Evolutionary conservation across 2,797 vertebrate genomes (phyloP).

Genomic region (Danio tinwini): DNA sequence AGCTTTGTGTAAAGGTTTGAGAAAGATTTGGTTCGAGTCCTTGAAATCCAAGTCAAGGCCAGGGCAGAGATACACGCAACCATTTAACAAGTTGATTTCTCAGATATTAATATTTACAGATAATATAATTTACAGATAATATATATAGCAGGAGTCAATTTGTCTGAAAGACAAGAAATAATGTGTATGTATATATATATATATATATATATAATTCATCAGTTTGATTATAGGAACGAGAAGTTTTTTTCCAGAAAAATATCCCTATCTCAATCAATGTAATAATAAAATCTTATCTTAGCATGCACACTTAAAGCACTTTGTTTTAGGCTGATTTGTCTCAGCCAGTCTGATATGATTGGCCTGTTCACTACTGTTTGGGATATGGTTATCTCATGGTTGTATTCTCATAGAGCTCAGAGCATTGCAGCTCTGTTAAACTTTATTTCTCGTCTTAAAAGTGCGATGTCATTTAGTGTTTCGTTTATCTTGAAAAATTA

Average conservation of each 20-base stretch:
- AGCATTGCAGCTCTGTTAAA: not conserved
- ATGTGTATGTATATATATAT: not conserved
- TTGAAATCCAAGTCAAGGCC: slow-evolving; percentile 20
- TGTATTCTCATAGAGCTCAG: not conserved
- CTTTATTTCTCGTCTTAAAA: not conserved
- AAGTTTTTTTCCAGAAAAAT: slow-evolving; percentile 1
- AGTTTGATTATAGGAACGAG: not conserved
- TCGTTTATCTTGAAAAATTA: not conserved
- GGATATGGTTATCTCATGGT: slow-evolving; percentile 33
- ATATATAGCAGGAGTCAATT: no score
- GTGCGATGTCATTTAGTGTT: not conserved
- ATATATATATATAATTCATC: not conserved
- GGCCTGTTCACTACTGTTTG: slow-evolving; percentile 45
- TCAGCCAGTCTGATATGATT: slow-evolving; percentile 11
- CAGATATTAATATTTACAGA: not conserved
- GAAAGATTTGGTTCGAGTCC: not conserved
- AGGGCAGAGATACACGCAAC: not conserved
- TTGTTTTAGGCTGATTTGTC: slow-evolving; percentile 3
- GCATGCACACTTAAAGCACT: not conserved
- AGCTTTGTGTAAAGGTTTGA: not conserved
- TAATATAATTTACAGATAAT: no score
- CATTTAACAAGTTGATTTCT: not conserved
- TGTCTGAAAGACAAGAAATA: not conserved
- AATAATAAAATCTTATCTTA: slow-evolving; percentile 17
- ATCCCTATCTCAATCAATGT: not conserved